Conservation (phyloP, 2,888 invertebrate species). For the Psococerastis gibbosa region DNA sequence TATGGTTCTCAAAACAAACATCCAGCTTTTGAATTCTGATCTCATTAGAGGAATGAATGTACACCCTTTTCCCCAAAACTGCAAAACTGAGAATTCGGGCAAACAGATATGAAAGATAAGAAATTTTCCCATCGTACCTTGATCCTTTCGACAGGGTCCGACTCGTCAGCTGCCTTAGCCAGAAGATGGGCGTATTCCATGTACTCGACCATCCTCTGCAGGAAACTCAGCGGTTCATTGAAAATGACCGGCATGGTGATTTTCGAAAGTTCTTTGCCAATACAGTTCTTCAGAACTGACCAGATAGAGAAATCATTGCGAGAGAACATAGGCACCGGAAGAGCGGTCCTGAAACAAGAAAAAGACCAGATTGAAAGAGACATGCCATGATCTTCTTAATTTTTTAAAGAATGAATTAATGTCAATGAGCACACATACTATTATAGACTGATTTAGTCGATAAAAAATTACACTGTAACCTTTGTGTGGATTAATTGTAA, state of each 20-base stretch:
- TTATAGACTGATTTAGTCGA: too few relatives aligned
- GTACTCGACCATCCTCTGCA: conserved; percentile 86
- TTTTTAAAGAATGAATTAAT: too few relatives aligned
- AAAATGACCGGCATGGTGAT: conserved; percentile 94
- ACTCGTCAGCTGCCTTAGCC: conserved; percentile 53
- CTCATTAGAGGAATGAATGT: not conserved
- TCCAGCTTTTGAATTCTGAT: not conserved
- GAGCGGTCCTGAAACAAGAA: conserved; percentile 35
- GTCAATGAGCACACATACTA: too few relatives aligned
- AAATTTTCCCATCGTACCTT: too few relatives aligned
- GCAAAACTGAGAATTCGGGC: not conserved
- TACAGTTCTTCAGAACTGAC: conserved; percentile 80
- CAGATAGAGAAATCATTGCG: conserved; percentile 72
- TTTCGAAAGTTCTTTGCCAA: conserved; percentile 84
- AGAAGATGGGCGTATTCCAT: conserved; percentile 74
- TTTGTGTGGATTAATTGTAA: too few relatives aligned
- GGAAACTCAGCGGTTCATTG: conserved; percentile 89
- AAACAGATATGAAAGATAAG: too few relatives aligned
- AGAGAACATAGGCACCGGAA: conserved; percentile 54
- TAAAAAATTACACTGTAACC: too few relatives aligned
- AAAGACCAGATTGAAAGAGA: too few relatives aligned
- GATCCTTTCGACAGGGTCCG: conserved; percentile 65
- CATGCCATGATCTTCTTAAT: too few relatives aligned
- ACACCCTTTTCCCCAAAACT: not conserved
- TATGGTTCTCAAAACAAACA: too few relatives aligned